Base-by-base conservation (phyloP, 1,140 invertebrate genomes). In the Psix sp. region DNA sequence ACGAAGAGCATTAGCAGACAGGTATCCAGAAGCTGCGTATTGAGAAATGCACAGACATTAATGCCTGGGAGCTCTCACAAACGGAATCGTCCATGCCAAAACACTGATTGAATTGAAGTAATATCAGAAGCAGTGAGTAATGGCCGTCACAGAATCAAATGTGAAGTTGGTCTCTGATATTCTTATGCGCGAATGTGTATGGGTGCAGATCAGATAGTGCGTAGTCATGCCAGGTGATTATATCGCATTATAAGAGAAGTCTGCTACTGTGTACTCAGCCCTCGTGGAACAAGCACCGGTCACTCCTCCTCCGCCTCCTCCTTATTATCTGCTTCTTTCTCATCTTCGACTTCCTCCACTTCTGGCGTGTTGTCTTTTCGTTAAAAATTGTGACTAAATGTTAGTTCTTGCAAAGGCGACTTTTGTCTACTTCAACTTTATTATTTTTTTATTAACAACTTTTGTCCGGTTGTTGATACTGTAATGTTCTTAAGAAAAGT, bases 31-130 rank as follows among this genome's bases (percentile, higher is more conserved):
- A 63, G 65, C 59, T 48, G 10, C 39, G 42, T 56, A 71, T 71
- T 65, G 66, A 46, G 52, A 60, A 72, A 74, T 67, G 65, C 66
- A 40, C 45, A 62, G 54, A 67, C 63, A 66, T 57, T 71, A 74
- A 74, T 67, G 75, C 62, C 71, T 40, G 59, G 57, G 35, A 70
- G 65, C 66, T 73, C 63, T 62, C 45, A 63, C 29, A 51, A 67
- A 51, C 31, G 51, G 74, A 73, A 78, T 71, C 74, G 76, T 75
- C 76, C 77, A 75, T 81, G 77, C 82, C 80, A 81, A 86, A 84
- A 86, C 84, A 85, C 84, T 86, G 85, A 87, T 87, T 85, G 84
- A 87, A 87, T 87, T 84, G 84, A 87, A 86, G 85, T 85, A 87
- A 87, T 87, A 87, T 87, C 86, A 87, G 84, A 79, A 85, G 80